Conservation (phyloP, 2,888 invertebrate species). For the Ennomos quercinarius region DNA sequence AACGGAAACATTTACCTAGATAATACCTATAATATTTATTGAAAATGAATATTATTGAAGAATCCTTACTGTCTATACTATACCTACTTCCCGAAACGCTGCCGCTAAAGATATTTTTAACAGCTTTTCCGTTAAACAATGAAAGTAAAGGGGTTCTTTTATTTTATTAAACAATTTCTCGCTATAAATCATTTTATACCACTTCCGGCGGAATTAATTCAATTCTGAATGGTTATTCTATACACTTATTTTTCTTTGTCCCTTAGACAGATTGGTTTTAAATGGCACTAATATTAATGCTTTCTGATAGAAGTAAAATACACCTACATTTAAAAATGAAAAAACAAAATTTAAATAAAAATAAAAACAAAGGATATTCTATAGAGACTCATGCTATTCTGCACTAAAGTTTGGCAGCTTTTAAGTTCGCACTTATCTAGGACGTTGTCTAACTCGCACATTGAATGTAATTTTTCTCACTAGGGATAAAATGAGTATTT, state of each 20-base stretch:
- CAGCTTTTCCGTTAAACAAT: constrained; percentile 34
- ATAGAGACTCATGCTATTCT: no score
- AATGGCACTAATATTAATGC: not conserved
- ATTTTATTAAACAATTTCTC: constrained; percentile 36
- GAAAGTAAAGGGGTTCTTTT: constrained; percentile 36
- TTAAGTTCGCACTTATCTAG: no score
- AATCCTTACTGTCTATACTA: constrained; percentile 16
- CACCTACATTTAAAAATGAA: no score
- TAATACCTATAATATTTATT: no score
- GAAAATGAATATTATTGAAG: not conserved
- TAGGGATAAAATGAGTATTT: no score
- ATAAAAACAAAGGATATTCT: no score
- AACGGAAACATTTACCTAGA: no score
- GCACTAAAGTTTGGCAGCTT: no score
- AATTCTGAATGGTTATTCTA: constrained; percentile 17
- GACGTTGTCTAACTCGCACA: no score
- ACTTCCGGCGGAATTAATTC: constrained; percentile 26
- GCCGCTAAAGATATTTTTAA: constrained; percentile 34
- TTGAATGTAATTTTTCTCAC: no score
- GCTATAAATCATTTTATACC: constrained; percentile 31
- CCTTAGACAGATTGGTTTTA: constrained; percentile 5
- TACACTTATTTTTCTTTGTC: constrained; percentile 2
- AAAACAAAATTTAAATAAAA: no score
- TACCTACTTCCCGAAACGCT: not conserved
- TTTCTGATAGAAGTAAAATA: no score